A percentile compares a stretch with the other conserved stretches of the same genome.
Evolutionary conservation across 2,113 vertebrate species (phyloP).

Genomic region (Eurystomus gularis): DNA sequence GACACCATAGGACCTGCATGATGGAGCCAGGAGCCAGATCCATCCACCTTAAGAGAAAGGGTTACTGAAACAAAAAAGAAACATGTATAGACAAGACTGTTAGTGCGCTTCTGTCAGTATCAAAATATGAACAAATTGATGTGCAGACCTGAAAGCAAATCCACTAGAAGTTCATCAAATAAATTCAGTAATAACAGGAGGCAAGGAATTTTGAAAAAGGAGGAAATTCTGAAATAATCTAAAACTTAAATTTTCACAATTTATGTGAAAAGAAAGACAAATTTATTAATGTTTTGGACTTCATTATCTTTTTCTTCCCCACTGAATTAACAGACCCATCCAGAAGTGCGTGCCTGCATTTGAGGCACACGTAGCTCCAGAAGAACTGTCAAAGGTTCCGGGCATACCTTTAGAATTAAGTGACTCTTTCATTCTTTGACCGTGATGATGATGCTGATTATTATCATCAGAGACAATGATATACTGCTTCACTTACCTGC

Average conservation of each 20-base stretch:
- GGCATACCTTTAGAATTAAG: not conserved
- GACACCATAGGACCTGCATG: fast-evolving
- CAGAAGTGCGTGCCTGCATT: not conserved
- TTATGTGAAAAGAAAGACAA: not conserved
- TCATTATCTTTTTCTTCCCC: not conserved
- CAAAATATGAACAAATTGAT: not conserved
- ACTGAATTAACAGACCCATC: not conserved
- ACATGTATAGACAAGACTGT: not conserved
- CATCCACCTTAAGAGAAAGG: not conserved
- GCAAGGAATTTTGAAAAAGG: not conserved
- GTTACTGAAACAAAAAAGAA: not conserved
- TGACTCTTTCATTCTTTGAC: conserved; percentile 23
- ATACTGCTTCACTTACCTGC: not conserved
- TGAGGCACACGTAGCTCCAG: not conserved
- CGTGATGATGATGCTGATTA: not conserved
- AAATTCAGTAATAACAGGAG: not conserved
- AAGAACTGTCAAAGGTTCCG: not conserved
- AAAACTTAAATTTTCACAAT: not conserved
- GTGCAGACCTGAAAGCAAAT: not conserved
- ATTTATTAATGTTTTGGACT: not conserved
- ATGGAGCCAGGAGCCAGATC: not conserved
- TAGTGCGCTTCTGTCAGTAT: not conserved
- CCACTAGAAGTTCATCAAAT: not conserved
- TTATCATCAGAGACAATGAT: not conserved
- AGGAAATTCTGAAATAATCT: not conserved